Base-by-base conservation (phyloP, 2,888 invertebrate species). In the Plagodis dolabraria region DNA sequence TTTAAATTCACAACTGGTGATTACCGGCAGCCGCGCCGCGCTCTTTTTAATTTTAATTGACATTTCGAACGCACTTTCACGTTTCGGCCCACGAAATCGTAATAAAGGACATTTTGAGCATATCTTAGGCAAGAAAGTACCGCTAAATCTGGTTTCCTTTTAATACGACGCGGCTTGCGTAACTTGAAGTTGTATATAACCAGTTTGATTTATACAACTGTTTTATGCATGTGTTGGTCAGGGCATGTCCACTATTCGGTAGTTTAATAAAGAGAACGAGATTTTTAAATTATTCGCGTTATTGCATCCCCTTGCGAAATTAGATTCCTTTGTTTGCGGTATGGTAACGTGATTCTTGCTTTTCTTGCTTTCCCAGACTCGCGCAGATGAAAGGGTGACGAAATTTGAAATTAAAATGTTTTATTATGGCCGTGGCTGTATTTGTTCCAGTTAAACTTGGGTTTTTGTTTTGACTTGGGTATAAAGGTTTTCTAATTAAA, bases 81-180 rank as follows among this genome's bases (percentile, higher is more conserved):
- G 70, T 50, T 44, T 49, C 38, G 48, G 47, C 54, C 53, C 47
- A 47, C 70, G 53, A 60, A 61, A 69, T 70, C 65, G 67, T 71
- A 73, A 70, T 78, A 79, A 80, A 82, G 79, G 79, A 80, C 78
- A 78, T 74, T 68, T 74, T 58, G 57, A 60, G 33, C 54, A 54
- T 58, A 59, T 38, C 47, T 58, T 53, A 44, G 50, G 55, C 55
- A 60, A 56, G 75, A 74, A 74, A 77, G 79, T 70, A 73, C 58
- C 58, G 63, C 55, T 53, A 75, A 81, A 78, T 82, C 83, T 79
- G 83, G 85, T 86, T 86, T 83, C 80, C 79, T 83, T 84, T 78
- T 80, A 76, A 77, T 74, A 73, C 68, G 40, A 10, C 40, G 40
- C 40, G 40, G 9, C 70, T 86, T 86, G 80, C 82, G 83, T 82